These are phyloP conservation scores for Ophion ellenae DNA, from an alignment of 2,888 invertebrate species.

Conservation along the genomic window DNA sequence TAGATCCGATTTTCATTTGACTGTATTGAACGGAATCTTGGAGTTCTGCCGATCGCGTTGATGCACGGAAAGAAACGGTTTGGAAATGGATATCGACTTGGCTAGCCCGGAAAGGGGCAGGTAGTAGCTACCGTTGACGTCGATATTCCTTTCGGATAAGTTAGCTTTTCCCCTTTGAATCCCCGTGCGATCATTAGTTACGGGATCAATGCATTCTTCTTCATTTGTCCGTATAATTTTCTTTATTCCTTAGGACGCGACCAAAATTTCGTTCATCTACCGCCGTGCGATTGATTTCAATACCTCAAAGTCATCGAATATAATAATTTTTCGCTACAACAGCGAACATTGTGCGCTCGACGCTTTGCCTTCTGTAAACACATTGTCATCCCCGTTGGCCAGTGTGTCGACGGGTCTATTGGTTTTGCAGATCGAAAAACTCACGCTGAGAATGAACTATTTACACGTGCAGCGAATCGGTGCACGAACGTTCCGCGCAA, in stretches of 20 bases:
- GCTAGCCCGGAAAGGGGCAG: not conserved
- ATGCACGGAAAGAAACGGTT: not conserved
- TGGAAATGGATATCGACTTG: not conserved
- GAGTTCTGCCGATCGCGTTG: not conserved
- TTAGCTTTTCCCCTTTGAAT: conserved; percentile 1
- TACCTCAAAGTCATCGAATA: conserved; percentile 15
- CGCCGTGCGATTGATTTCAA: conserved; percentile 14
- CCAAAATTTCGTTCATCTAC: conserved; percentile 25
- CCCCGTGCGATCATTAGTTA: conserved; percentile 55
- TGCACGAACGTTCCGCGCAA: conserved; percentile 16
- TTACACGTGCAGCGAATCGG: not conserved
- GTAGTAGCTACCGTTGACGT: not conserved
- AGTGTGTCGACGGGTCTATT: conserved; percentile 3
- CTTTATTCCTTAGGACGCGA: conserved; percentile 13
- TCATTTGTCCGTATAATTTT: conserved; percentile 24
- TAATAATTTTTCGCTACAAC: conserved; percentile 30
- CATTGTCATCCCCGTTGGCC: conserved; percentile 17
- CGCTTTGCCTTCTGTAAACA: conserved; percentile 39
- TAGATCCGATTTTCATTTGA: not conserved
- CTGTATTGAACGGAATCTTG: not conserved
- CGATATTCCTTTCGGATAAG: not conserved
- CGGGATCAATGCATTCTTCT: not conserved
- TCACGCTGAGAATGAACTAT: conserved; percentile 23
- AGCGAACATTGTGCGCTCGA: conserved; percentile 42
- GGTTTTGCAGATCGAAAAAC: not conserved